These are phyloP conservation scores for Ancistrus triradiatus DNA, from an alignment of 2,113 vertebrate species.

Conservation along the genomic window DNA sequence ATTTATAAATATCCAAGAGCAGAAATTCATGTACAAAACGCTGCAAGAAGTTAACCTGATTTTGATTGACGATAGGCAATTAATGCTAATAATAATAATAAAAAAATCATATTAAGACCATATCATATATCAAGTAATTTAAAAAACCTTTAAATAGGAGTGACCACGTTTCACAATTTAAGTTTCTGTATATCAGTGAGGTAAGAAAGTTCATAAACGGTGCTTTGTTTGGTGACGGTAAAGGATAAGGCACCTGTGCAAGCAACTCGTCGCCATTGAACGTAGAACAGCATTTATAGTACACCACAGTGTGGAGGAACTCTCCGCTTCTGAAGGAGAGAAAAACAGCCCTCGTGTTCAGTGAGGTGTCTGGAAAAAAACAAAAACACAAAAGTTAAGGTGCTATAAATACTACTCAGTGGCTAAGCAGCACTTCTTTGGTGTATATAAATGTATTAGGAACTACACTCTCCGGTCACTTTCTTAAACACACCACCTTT, in stretches of 20 bases:
- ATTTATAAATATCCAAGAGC: conserved; percentile 25
- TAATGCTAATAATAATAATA: neutral
- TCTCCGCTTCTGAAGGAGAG: no score
- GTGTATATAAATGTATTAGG: no score
- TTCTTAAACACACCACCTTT: no score
- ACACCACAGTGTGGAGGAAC: no score
- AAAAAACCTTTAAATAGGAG: conserved; percentile 9
- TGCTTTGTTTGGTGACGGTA: neutral
- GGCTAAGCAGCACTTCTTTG: no score
- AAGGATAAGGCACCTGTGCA: conserved; percentile 21
- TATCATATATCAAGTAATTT: conserved; percentile 11
- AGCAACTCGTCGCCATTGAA: no score
- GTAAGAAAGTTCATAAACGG: conserved; percentile 1
- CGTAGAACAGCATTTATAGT: no score
- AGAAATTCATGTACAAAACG: conserved; percentile 22
- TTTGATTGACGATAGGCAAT: neutral
- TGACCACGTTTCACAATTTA: neutral
- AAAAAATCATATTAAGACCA: neutral
- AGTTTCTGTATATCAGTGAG: conserved; percentile 10
- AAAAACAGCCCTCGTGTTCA: no score
- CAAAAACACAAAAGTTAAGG: no score
- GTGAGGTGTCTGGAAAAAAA: no score
- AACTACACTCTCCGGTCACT: no score
- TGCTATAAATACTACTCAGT: no score
- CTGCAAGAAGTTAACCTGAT: conserved; percentile 1